Evolutionary conservation across 2,797 vertebrate genomes (phyloP), one percentile per base, ranked within the genome.

Genomic region (Rhynchotus rufescens): DNA sequence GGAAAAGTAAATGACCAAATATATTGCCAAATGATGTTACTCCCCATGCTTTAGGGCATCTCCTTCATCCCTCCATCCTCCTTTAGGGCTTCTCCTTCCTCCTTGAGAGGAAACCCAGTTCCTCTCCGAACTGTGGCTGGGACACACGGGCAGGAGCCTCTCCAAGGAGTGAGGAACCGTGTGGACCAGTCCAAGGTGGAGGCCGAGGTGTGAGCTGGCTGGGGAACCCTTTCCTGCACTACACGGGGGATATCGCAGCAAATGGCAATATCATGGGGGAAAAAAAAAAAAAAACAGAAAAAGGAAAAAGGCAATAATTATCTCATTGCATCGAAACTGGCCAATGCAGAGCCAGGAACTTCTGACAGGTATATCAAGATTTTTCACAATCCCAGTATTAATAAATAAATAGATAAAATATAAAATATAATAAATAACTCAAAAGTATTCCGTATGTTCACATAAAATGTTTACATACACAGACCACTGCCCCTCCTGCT

Each of bases 1-100:
- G 51, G 76, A 94, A 83, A 86, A 90, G 61, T 84, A 76, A 90
- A 73, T 93, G 81, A 84, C 66, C 25, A 90, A 84, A 65, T 12
- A 59, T 4, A 76, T 22, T 52, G 32, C 10, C 54, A 74, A 79
- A 77, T 72, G 54, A 7, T 9, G 0, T 45, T 36, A 42, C 17
- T 79, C 61, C 62, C 36, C 3, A 0, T 25, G 20, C 47, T 76
- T 80, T 9, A 66, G 23, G n/a, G 49, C 16, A 6, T 64, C 73
- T 34, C 36, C 77, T 65, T 80, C 66, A 38, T 87, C 75, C 65
- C 51, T 7, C 38, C 38, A 40, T 40, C 40, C 40, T 40, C 40
- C 47, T 74, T 80, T 9, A 66, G 23, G n/a, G 49, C 16, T 5
- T 64, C 73, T 34, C 36, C 77, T 47, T 7, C 38, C 38, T 69